A percentile compares a stretch with the other conserved stretches of the same genome.
Evolutionary conservation across 1,140 invertebrate species (phyloP).

Genomic region (Coptotermes formosanus): DNA sequence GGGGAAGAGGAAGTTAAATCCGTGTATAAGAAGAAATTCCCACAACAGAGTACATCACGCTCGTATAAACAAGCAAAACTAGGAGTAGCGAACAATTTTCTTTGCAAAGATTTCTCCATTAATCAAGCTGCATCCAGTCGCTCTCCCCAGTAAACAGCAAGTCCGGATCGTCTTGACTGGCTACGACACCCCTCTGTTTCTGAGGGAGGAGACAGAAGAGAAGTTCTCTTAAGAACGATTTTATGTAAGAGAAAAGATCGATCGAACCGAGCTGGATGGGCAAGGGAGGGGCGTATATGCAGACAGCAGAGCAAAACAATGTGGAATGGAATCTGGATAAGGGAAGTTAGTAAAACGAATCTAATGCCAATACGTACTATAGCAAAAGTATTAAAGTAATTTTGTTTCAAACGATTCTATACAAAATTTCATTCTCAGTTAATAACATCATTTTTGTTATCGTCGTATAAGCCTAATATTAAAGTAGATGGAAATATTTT

Average conservation of each 20-base stretch:
- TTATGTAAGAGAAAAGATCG: constrained; percentile 4
- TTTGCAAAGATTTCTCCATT: neutral
- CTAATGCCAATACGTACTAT: neutral
- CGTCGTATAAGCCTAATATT: no score
- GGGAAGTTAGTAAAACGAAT: neutral
- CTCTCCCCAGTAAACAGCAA: neutral
- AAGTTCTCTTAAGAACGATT: neutral
- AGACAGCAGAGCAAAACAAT: neutral
- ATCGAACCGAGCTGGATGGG: neutral
- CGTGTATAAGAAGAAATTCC: neutral
- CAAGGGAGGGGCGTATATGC: neutral
- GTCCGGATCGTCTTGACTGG: neutral
- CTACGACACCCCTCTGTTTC: neutral
- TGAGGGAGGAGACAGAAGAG: neutral
- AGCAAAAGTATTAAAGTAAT: neutral
- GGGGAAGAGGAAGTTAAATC: neutral
- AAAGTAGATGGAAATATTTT: no score
- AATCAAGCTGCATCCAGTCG: neutral
- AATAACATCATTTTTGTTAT: no score
- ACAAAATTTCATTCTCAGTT: no score
- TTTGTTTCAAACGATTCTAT: no score
- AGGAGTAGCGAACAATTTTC: neutral
- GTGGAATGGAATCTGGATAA: neutral
- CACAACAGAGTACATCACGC: neutral
- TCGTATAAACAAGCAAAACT: neutral